Evolutionary conservation across 1,140 invertebrate genomes (phyloP).

Genomic region (Eciton burchellii): DNA sequence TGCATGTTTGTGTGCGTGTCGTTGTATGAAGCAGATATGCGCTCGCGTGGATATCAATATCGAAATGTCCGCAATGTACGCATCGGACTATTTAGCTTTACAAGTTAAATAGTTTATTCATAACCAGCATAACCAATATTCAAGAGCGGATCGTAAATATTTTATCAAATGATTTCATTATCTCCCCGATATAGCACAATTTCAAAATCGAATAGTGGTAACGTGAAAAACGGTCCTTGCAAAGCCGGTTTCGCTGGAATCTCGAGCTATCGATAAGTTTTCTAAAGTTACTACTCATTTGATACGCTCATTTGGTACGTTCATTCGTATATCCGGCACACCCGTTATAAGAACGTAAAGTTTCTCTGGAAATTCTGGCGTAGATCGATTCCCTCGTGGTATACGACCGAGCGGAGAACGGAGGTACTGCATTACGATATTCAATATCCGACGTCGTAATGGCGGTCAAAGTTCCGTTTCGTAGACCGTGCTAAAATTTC

Average conservation of each 20-base stretch:
- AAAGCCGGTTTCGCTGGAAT: not conserved
- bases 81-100: conserved; percentile 10
- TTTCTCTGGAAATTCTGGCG: conserved; percentile 66
- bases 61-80: not conserved
- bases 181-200: not conserved
- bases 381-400: conserved; percentile 52
- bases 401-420: conserved; percentile 51
- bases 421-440: conserved; percentile 72
- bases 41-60: not conserved
- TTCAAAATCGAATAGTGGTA: not conserved
- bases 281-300: not conserved
- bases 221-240: not conserved
- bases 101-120: conserved; percentile 38
- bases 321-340: conserved; percentile 14
- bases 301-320: not conserved
- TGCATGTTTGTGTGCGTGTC: too few species aligned
- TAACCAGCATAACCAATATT: conserved; percentile 6
- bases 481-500: conserved; percentile 67
- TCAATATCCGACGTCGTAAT: conserved; percentile 74
- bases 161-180: conserved; percentile 24
- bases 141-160: not conserved
- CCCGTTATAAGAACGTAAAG: conserved; percentile 63
- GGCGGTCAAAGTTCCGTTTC: conserved; percentile 73
- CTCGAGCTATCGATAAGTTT: not conserved
- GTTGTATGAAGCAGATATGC: conserved; percentile 42